Base-by-base conservation (phyloP, 2,113 vertebrate genomes). In the Thymallus thymallus region DNA sequence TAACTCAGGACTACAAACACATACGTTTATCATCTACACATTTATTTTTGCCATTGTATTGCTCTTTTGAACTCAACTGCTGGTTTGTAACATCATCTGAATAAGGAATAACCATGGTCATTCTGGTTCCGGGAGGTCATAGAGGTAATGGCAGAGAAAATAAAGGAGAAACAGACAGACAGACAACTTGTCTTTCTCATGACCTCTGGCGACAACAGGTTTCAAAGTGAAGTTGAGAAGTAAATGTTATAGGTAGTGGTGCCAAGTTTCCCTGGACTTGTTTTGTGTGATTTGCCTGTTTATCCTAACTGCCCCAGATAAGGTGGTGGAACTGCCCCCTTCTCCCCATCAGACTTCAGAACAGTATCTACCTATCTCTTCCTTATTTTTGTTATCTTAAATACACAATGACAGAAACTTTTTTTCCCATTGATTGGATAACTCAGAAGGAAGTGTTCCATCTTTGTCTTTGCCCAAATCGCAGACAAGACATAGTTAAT, bases 271-370 rank as follows among this genome's bases (percentile, higher is more conserved):
- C 35, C 56, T 60, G n/a, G 18, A 60, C 13, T 14, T 30, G 68
- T 62, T 18, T 69, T 45, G 16, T 75, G 68, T 76, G 78, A 73
- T 61, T 76, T 82, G 69, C 74, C 77, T 84, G 63, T 80, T 85
- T 77, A 69, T 78, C 64, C 76, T 72, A 61, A 56, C 69, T 26
- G 29, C 73, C 62, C 20, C 68, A 73, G 83, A 86, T 86, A 85
- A 81, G 69, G 58, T 32, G 22, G 71, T 64, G 67, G 76, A 76
- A n/a, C n/a, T n/a, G n/a, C n/a, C 30, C 30, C 14, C 13, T 41
- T 41, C 9, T 41, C 51, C 18, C 51, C 5, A 20, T 5, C 51
- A 18, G 51, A 20, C 51, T 18, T 14, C 5, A 41, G 4, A 55
- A 55, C 51, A 20, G 51, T 20, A 20, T 55, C 20, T 55, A 18